These are phyloP conservation scores for Galeopterus variegatus DNA, from an alignment of 2,113 vertebrate genomes.

Conservation along the genomic window DNA sequence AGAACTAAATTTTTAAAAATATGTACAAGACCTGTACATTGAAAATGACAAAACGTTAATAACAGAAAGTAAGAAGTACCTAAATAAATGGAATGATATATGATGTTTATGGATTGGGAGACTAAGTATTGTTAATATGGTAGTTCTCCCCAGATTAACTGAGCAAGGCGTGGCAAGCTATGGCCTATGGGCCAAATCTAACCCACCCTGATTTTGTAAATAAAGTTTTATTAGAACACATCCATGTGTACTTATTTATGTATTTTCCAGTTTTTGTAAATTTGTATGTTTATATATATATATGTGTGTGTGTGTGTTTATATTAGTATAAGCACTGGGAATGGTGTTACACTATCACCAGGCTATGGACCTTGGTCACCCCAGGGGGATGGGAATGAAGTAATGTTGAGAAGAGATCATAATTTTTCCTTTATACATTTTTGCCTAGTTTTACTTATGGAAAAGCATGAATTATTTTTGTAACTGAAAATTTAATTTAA, in stretches of 20 bases:
- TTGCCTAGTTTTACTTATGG: conserved; percentile 5
- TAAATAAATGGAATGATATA: background rate
- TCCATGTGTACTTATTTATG: background rate
- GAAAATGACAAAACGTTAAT: background rate
- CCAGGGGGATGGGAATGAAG: background rate
- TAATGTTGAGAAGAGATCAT: background rate
- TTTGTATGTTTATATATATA: background rate
- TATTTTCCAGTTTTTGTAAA: background rate
- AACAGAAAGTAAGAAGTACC: background rate
- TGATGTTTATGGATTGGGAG: background rate
- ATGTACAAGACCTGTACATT: background rate
- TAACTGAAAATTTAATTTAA: background rate
- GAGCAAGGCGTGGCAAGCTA: background rate
- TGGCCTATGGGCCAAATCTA: background rate
- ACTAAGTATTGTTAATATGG: background rate
- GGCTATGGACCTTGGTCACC: background rate
- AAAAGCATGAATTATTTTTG: background rate
- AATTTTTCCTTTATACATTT: background rate
- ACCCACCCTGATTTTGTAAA: background rate
- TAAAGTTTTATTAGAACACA: background rate
- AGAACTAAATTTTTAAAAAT: background rate
- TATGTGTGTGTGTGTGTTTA: background rate
- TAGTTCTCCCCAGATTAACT: background rate
- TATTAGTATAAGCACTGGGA: background rate
- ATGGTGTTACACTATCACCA: background rate